Percentiles rank a stretch among this genome's conserved stretches.
Evolutionary conservation across 2,113 vertebrate species (phyloP).

Genomic region (Hemiscyllium ocellatum): DNA sequence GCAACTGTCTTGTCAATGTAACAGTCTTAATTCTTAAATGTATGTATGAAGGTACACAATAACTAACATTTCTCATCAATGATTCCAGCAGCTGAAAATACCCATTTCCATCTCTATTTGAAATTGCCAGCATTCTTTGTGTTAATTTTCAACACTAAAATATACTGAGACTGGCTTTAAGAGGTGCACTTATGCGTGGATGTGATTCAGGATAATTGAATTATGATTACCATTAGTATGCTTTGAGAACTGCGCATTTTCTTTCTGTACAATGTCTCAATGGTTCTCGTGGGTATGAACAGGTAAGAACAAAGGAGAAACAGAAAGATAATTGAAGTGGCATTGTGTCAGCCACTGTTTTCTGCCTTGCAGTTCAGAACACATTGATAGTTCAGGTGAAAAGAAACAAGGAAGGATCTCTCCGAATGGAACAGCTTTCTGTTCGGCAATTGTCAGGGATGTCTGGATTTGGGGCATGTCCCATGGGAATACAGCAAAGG

Average conservation of each 20-base stretch:
- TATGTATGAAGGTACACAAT: neutral
- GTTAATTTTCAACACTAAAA: neutral
- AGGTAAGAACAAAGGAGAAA: neutral
- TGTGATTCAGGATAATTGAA: neutral
- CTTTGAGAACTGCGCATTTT: no score
- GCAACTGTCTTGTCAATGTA: neutral
- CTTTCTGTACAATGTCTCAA: no score
- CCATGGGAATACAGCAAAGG: neutral
- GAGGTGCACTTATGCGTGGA: neutral
- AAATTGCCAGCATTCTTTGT: neutral
- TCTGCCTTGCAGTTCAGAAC: neutral
- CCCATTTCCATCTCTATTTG: neutral
- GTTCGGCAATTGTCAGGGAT: neutral
- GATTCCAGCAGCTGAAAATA: neutral
- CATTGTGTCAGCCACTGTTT: neutral
- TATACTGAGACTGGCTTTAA: neutral
- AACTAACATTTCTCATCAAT: neutral
- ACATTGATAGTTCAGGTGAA: neutral
- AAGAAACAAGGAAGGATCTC: neutral
- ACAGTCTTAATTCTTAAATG: neutral
- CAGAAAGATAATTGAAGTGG: neutral
- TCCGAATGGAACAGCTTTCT: neutral
- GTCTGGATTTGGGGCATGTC: neutral
- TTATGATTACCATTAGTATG: neutral
- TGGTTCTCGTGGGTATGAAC: neutral